Percentiles rank a stretch among this genome's conserved stretches.
phyloP scores from a whole-genome alignment of 2,113 vertebrate species.

The Erpornis zantholeuca region DNA sequence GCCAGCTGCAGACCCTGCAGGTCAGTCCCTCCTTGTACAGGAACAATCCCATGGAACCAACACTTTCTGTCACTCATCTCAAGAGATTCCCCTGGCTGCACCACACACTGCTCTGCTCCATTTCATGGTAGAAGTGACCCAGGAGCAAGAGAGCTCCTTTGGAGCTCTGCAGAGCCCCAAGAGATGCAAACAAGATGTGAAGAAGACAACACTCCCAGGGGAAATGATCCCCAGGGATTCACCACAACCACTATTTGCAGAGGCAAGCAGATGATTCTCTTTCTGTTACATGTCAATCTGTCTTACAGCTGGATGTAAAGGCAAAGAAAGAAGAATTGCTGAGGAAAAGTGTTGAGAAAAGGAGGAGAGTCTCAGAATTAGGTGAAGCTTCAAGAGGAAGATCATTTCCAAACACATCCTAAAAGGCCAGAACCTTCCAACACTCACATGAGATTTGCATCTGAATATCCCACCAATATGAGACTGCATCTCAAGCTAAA shows the following conservation, averaged over 20 bases:
- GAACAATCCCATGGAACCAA: neutral
- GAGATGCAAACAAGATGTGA: neutral
- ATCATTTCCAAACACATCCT: neutral
- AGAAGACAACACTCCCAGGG: neutral
- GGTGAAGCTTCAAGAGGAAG: neutral
- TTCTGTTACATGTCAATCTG: neutral
- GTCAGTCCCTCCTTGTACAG: neutral
- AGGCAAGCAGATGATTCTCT: neutral
- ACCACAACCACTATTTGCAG: neutral
- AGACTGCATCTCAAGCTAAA: neutral
- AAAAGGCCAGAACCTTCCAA: neutral
- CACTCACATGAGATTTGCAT: neutral
- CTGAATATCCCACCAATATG: neutral
- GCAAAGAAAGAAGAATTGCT: neutral
- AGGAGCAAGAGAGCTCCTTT: neutral
- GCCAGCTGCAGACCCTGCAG: neutral
- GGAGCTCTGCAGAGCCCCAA: neutral
- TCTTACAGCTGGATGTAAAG: neutral
- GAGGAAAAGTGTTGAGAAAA: neutral
- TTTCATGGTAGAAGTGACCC: neutral
- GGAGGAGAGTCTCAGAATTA: neutral
- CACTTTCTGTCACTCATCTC: too few species aligned
- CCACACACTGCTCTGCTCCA: neutral
- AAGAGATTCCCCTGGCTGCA: neutral
- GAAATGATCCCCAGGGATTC: neutral